A percentile compares a stretch with the other conserved stretches of the same genome.
Evolutionary conservation across 2,888 invertebrate species (phyloP).

Genomic region (Meta bourneti): DNA sequence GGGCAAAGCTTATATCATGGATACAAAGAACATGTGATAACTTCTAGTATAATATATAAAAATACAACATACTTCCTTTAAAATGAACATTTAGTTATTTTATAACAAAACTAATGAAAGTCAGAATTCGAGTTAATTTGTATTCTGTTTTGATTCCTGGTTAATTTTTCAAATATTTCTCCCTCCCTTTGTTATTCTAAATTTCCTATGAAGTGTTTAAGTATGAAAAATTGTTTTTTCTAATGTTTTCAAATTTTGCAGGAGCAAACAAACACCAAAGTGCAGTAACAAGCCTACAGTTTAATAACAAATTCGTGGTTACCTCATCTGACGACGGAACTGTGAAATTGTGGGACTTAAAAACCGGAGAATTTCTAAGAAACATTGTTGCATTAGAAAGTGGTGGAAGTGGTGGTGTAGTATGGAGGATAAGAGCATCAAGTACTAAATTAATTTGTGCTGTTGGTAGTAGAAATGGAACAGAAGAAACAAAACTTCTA

Average conservation of each 20-base stretch:
- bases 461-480: conserved; percentile 98
- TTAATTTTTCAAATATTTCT: not conserved
- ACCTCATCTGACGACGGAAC: conserved; percentile 99
- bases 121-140: not conserved
- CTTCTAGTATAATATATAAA: no score
- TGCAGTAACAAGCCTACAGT: conserved; percentile 98
- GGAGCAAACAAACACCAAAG: conserved; percentile 98
- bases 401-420: conserved; percentile 98
- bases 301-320: conserved; percentile 97
- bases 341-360: conserved; percentile 99
- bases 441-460: conserved; percentile 98
- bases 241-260: conserved; percentile 80
- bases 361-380: conserved; percentile 96
- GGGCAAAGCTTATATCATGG: no score
- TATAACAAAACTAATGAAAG: no score
- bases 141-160: not conserved
- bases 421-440: conserved; percentile 97
- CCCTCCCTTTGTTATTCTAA: not conserved
- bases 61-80: no score
- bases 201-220: not conserved
- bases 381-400: conserved; percentile 96
- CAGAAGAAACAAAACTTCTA: conserved; percentile 98
- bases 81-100: no score
- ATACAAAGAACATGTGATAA: no score
- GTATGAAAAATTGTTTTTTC: conserved; percentile 56